Evolutionary conservation across 64 coral and sea anemone species (phyloP).

Genomic region (Catalaphyllia jardinei): DNA sequence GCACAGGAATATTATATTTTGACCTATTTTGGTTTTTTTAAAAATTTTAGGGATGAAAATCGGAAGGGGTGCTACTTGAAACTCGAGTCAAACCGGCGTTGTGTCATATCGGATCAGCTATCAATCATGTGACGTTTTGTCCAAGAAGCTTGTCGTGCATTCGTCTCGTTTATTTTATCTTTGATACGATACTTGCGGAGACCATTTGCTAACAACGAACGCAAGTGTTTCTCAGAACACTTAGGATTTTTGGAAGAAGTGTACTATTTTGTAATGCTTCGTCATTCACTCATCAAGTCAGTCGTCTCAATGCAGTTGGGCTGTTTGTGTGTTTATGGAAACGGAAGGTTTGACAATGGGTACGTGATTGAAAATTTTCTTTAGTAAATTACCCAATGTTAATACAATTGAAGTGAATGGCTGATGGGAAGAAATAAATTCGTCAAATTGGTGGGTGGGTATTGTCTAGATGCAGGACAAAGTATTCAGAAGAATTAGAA

Average conservation of each 20-base stretch:
- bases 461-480: no score
- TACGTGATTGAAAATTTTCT: background rate
- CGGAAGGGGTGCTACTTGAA: background rate
- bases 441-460: background rate
- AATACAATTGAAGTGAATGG: background rate
- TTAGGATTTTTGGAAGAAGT: background rate
- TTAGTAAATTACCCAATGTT: background rate
- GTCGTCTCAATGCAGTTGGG: background rate
- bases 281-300: background rate
- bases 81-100: background rate
- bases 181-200: background rate
- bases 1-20: no score
- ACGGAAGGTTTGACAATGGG: background rate
- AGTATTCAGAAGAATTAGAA: no score
- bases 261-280: background rate
- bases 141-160: background rate
- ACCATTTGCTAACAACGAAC: background rate
- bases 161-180: background rate
- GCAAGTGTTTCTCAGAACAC: background rate
- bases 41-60: no score
- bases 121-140: background rate
- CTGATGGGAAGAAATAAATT: background rate
- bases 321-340: background rate
- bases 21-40: no score
- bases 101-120: background rate